Evolutionary conservation across 2,888 invertebrate genomes (phyloP).

Genomic region (Melieria picta): DNA sequence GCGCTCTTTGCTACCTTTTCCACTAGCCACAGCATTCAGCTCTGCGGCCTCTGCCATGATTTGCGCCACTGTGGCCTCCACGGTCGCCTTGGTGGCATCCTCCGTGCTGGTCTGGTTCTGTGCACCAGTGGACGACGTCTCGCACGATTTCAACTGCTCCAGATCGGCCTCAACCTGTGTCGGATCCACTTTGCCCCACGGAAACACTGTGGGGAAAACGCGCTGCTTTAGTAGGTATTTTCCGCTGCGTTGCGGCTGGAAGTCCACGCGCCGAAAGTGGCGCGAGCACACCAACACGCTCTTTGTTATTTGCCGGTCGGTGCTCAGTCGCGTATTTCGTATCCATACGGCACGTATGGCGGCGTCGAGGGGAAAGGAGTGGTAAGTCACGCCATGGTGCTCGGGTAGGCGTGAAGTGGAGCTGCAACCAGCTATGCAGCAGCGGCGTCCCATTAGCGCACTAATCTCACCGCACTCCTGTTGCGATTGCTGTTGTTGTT

Average conservation of each 20-base stretch:
- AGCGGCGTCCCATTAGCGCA: constrained; percentile 60
- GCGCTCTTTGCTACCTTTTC: constrained; percentile 22
- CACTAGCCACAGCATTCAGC: constrained; percentile 51
- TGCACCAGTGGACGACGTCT: constrained; percentile 37
- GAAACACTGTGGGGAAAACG: constrained; percentile 78
- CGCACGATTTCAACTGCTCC: constrained; percentile 48
- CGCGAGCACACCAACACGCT: constrained; percentile 78
- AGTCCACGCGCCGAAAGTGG: constrained; percentile 79
- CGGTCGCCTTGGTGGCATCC: constrained; percentile 57
- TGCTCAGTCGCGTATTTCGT: constrained; percentile 70
- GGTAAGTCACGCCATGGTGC: constrained; percentile 77
- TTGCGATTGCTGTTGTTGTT: constrained; percentile 17
- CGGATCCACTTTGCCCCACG: constrained; percentile 68
- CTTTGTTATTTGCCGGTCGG: constrained; percentile 69
- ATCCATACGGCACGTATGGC: constrained; percentile 74
- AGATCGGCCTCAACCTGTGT: constrained; percentile 51
- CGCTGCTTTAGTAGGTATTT: constrained; percentile 78
- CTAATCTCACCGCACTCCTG: constrained; percentile 6
- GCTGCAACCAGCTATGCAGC: constrained; percentile 60
- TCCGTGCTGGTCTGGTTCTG: constrained; percentile 34
- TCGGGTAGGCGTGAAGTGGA: constrained; percentile 60
- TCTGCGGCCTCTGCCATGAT: constrained; percentile 59
- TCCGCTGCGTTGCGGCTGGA: constrained; percentile 73
- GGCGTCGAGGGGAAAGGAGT: constrained; percentile 77
- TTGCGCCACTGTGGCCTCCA: constrained; percentile 57